Percentiles rank a stretch among this genome's conserved stretches.
Conservation (phyloP, 2,797 vertebrate species). For the Chelon labrosus region DNA sequence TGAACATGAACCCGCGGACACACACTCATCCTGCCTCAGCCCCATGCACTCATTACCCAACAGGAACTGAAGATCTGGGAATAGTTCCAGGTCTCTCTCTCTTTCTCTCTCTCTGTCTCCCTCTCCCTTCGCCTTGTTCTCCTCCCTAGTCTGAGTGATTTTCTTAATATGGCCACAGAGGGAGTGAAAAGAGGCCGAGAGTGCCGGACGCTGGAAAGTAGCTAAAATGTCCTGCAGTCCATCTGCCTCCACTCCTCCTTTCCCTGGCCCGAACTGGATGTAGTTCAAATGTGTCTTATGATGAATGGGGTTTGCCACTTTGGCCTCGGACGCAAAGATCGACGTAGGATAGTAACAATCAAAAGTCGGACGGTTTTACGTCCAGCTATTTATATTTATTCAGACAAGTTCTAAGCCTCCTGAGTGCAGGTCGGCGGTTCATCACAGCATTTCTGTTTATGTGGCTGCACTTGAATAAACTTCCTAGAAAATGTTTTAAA, state of each 20-base stretch:
- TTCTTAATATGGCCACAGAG: slow-evolving; percentile 70
- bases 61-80: slow-evolving; percentile 71
- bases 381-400: too few species aligned
- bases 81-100: slow-evolving; percentile 43
- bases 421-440: too few species aligned
- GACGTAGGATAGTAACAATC: background rate
- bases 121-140: slow-evolving; percentile 10
- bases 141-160: slow-evolving; percentile 50
- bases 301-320: background rate
- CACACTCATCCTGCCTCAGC: slow-evolving; percentile 33
- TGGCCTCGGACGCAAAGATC: too few species aligned
- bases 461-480: too few species aligned
- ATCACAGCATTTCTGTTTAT: too few species aligned
- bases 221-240: slow-evolving; percentile 14
- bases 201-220: slow-evolving; percentile 14
- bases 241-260: slow-evolving; percentile 19
- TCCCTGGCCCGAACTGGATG: slow-evolving; percentile 28
- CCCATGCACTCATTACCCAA: slow-evolving; percentile 54
- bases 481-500: too few species aligned
- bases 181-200: slow-evolving; percentile 34
- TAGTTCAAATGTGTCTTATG: slow-evolving; percentile 1
- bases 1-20: slow-evolving; percentile 28
- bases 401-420: too few species aligned
- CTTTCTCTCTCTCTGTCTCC: slow-evolving; percentile 33
- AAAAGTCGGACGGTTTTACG: too few species aligned